phyloP scores from a whole-genome alignment of 37 sponge, comb jelly and placozoan species.

The Hormiphora californensis region DNA sequence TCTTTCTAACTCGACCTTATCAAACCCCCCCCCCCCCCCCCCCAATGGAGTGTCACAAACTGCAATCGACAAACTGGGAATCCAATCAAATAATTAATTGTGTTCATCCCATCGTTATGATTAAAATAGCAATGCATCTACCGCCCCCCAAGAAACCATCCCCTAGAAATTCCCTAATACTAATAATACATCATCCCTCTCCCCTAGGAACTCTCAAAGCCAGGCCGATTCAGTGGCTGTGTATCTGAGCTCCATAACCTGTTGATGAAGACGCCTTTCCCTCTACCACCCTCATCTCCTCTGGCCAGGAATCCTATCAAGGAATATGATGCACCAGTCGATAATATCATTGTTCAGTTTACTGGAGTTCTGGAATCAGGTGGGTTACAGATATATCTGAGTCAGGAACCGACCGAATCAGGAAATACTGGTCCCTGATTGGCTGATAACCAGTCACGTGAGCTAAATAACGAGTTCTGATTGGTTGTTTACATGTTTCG shows the following conservation, averaged over 20 bases:
- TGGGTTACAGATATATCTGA: neutral
- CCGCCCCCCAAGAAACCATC: neutral
- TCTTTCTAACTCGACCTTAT: too few relatives aligned
- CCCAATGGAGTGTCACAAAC: too few relatives aligned
- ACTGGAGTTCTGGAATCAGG: constrained; percentile 27
- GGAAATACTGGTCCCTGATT: too few relatives aligned
- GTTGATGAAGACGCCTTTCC: constrained; percentile 52
- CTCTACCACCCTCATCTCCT: constrained; percentile 6
- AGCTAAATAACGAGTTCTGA: too few relatives aligned
- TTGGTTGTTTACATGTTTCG: too few relatives aligned
- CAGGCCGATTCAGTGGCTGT: constrained; percentile 26
- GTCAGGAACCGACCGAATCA: too few relatives aligned
- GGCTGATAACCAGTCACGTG: too few relatives aligned
- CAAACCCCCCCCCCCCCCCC: too few relatives aligned
- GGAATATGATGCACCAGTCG: neutral
- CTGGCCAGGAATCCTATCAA: neutral
- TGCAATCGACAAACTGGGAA: too few relatives aligned
- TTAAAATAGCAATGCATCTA: too few relatives aligned
- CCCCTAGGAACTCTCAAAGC: constrained; percentile 19
- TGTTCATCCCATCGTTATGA: too few relatives aligned
- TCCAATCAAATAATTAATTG: too few relatives aligned
- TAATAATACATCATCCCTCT: neutral
- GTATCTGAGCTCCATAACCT: constrained; percentile 45
- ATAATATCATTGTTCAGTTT: neutral
- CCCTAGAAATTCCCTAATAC: neutral